Evolutionary conservation across 2,797 vertebrate genomes (phyloP).

Genomic region (Hozukius guyotensis): DNA sequence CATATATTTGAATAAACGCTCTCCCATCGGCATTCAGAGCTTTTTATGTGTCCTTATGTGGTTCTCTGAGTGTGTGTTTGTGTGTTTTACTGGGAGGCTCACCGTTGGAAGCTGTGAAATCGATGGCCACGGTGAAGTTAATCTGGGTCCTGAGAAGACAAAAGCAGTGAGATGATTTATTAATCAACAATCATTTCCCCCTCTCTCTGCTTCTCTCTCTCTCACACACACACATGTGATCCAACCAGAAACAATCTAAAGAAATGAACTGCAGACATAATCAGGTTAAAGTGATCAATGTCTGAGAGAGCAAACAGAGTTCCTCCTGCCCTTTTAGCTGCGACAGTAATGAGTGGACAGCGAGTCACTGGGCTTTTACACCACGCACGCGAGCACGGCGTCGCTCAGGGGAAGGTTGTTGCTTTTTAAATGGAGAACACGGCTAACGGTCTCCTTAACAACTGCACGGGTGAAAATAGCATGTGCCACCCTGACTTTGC

Average conservation of each 20-base stretch:
- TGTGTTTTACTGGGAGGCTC: slow-evolving; percentile 68
- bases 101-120: slow-evolving; percentile 99
- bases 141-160: slow-evolving; percentile 93
- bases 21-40: background rate
- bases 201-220: background rate
- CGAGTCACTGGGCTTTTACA: background rate
- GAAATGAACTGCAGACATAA: slow-evolving; percentile 26
- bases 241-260: slow-evolving; percentile 7
- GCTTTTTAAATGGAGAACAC: background rate
- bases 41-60: background rate
- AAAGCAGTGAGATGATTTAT: slow-evolving; percentile 54
- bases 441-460: background rate
- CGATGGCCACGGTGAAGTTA: slow-evolving; percentile 99
- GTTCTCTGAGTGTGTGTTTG: background rate
- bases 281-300: slow-evolving; percentile 23
- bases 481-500: background rate
- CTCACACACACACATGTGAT: background rate
- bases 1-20: slow-evolving; percentile 71
- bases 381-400: background rate
- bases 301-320: slow-evolving; percentile 11
- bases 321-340: slow-evolving; percentile 13
- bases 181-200: slow-evolving; percentile 17
- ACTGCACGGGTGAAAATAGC: background rate
- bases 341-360: background rate
- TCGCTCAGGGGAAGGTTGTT: background rate